Percentiles rank a stretch among this genome's conserved stretches.
Evolutionary conservation across 1,140 invertebrate species (phyloP).

Genomic region (Bombus haemorrhoidalis): DNA sequence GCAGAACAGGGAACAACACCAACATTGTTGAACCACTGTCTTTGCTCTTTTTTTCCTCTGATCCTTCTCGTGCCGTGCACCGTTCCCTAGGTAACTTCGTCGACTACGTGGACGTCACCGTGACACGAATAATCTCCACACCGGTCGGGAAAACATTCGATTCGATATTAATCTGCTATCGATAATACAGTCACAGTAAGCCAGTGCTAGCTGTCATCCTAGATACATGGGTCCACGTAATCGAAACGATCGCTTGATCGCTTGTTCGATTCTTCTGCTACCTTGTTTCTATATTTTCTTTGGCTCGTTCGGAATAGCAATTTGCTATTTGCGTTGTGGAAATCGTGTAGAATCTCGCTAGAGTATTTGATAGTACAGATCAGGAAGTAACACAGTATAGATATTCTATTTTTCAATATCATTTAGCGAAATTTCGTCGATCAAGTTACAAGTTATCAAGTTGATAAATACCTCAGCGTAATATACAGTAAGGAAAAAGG

Average conservation of each 20-base stretch:
- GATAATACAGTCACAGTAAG: background rate
- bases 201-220: background rate
- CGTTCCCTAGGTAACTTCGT: background rate
- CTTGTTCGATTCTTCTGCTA: background rate
- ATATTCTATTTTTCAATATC: too few relatives aligned
- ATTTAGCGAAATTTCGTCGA: too few relatives aligned
- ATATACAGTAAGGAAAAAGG: too few relatives aligned
- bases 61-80: background rate
- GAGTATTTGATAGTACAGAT: too few relatives aligned
- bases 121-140: slow-evolving; percentile 6
- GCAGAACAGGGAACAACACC: slow-evolving; percentile 48
- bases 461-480: too few relatives aligned
- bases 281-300: background rate
- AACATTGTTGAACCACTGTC: slow-evolving; percentile 3
- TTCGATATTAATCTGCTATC: slow-evolving; percentile 11
- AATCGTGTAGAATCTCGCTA: background rate
- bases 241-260: background rate
- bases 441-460: too few relatives aligned
- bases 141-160: background rate
- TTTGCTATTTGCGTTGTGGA: background rate
- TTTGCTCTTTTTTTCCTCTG: background rate
- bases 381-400: too few relatives aligned
- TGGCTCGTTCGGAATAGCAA: background rate
- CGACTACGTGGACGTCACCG: background rate
- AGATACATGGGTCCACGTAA: background rate